Conservation (phyloP, 2,888 invertebrate species). For the Eristalis pertinax region DNA sequence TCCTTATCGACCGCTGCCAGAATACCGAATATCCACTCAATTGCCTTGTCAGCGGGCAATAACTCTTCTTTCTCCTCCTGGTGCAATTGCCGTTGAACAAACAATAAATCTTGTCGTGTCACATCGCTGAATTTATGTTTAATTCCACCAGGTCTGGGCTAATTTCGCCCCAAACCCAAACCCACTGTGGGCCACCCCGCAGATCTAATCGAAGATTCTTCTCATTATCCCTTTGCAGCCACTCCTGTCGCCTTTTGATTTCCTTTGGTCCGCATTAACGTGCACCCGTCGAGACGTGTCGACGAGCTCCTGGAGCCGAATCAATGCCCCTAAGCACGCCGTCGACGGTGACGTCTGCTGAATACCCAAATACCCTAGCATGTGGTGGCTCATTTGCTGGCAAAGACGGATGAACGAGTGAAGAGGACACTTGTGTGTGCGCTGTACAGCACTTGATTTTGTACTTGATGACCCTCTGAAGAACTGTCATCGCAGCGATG, state of each 20-base stretch:
- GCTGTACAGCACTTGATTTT: slow-evolving; percentile 36
- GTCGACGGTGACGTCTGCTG: slow-evolving; percentile 56
- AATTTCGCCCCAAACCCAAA: slow-evolving; percentile 50
- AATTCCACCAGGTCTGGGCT: slow-evolving; percentile 48
- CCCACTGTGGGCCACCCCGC: background rate
- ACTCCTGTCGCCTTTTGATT: slow-evolving; percentile 54
- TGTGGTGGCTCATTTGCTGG: slow-evolving; percentile 39
- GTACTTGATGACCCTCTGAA: slow-evolving; percentile 66
- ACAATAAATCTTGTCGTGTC: slow-evolving; percentile 44
- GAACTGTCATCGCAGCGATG: slow-evolving; percentile 35
- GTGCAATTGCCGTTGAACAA: slow-evolving; percentile 13
- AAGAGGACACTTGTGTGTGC: slow-evolving; percentile 49
- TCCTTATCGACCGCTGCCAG: background rate
- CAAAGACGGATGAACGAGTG: slow-evolving; percentile 49
- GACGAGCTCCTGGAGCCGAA: slow-evolving; percentile 45
- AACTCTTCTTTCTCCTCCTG: slow-evolving; percentile 1
- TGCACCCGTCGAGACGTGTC: slow-evolving; percentile 9
- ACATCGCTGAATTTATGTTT: slow-evolving; percentile 45
- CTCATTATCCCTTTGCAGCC: slow-evolving; percentile 63
- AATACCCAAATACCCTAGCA: slow-evolving; percentile 28
- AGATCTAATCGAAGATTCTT: slow-evolving; percentile 49
- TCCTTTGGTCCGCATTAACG: slow-evolving; percentile 58
- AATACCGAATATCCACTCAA: background rate
- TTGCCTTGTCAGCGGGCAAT: background rate
- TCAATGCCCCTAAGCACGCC: slow-evolving; percentile 53